Percentiles rank a stretch among this genome's conserved stretches.
Conservation (phyloP, 1,140 invertebrate species). For the Conus ventricosus region DNA sequence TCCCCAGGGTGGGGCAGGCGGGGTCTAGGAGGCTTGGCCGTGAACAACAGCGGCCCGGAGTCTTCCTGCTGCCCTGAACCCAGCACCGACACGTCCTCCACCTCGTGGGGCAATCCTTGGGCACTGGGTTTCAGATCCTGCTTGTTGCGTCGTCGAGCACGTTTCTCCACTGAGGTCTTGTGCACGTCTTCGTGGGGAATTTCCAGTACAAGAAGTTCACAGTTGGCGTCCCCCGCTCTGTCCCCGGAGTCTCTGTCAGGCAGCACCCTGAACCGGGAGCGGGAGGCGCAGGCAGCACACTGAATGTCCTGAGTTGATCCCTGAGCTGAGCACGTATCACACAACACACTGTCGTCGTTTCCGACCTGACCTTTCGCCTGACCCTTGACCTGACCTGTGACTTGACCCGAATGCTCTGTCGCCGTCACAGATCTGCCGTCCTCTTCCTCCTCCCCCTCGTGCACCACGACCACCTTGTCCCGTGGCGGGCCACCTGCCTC, state of each 20-base stretch:
- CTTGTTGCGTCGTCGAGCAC: background rate
- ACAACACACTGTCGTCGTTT: background rate
- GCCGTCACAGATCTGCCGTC: background rate
- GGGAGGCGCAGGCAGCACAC: background rate
- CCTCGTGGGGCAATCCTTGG: background rate
- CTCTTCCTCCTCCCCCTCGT: background rate
- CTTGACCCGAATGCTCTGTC: background rate
- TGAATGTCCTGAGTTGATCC: background rate
- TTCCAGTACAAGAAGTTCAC: too few species aligned
- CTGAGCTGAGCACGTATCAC: background rate
- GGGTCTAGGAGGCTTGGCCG: background rate
- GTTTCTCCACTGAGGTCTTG: background rate
- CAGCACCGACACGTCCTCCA: too few species aligned
- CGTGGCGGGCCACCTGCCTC: background rate
- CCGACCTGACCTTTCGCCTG: background rate
- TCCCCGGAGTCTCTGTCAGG: background rate
- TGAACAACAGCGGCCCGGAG: background rate
- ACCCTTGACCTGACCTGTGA: background rate
- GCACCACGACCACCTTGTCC: too few species aligned
- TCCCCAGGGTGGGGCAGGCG: background rate
- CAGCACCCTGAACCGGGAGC: background rate
- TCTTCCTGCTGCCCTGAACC: too few species aligned
- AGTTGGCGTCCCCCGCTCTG: background rate
- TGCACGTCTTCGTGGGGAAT: background rate
- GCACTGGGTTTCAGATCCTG: background rate